phyloP scores from a whole-genome alignment of 1,140 invertebrate genomes.

The Chlorops oryzae region DNA sequence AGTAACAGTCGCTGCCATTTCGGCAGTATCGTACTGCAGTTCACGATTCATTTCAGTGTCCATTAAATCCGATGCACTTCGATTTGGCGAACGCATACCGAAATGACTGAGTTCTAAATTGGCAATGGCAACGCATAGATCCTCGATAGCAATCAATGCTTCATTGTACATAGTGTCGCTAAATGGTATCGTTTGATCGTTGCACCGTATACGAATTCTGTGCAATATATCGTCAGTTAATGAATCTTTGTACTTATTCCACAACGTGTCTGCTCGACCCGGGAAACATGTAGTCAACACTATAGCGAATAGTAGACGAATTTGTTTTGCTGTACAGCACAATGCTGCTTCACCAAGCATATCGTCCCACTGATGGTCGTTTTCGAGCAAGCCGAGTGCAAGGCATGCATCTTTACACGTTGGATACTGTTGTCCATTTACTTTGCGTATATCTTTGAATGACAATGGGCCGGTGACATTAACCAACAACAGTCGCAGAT shows the following conservation, averaged over 20 bases:
- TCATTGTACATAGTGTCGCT: conserved; percentile 24
- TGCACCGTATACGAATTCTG: conserved; percentile 36
- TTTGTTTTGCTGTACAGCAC: conserved; percentile 24
- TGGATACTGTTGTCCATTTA: conserved; percentile 21
- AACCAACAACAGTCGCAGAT: conserved; percentile 37
- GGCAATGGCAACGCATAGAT: conserved; percentile 27
- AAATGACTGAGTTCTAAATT: conserved; percentile 26
- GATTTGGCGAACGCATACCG: conserved; percentile 35
- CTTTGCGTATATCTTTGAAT: conserved; percentile 22
- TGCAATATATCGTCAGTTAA: conserved; percentile 28
- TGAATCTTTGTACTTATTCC: conserved; percentile 37
- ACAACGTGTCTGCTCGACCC: conserved; percentile 30
- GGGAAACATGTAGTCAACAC: conserved; percentile 33
- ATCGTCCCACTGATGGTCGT: conserved; percentile 41
- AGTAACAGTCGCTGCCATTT: conserved; percentile 8
- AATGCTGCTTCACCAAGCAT: conserved; percentile 39
- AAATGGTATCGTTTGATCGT: conserved; percentile 13
- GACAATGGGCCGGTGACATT: conserved; percentile 15
- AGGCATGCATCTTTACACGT: conserved; percentile 31
- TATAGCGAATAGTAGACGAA: conserved; percentile 32
- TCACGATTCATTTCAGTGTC: conserved; percentile 23
- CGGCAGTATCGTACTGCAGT: conserved; percentile 21
- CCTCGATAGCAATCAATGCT: conserved; percentile 39
- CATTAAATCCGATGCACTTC: conserved; percentile 25
- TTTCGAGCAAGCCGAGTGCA: conserved; percentile 39